Base-by-base conservation (phyloP, 2,888 invertebrate genomes). In the Neoascia interrupta region DNA sequence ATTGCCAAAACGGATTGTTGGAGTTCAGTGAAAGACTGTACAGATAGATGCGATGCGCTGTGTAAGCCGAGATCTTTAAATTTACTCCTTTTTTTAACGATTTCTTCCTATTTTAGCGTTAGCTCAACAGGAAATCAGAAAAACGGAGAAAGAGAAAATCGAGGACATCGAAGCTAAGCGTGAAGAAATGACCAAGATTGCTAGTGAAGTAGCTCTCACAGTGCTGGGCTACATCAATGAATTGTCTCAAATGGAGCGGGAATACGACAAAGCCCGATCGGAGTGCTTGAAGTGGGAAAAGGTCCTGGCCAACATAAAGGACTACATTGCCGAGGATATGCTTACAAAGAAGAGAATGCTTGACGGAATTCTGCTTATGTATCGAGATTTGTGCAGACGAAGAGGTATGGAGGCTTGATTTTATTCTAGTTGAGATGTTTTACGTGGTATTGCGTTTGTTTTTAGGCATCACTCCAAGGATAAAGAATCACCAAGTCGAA, bases 31-130 rank as follows among this genome's bases (percentile, higher is more conserved):
- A 86, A 88, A 23, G 89, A 89, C 76, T 87, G 88, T 47, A 87
- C 87, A 36, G 87, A 86, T 75, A 85, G 88, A 0, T 88, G 88
- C 63, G 89, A 89, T 84, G 89, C 88, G 0, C 54, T 89, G 26
- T 87, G 89, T 88, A 82, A n/a, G 56, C n/a, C n/a, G n/a, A n/a
- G n/a, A n/a, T n/a, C n/a, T n/a, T n/a, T n/a, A 11, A 13, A 47
- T 8, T 8, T n/a, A 8, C 16, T 36, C 18, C 10, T 5, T n/a
- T 58, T 45, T 11, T 15, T 10, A 26, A 49, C 6, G 5, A 10
- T 41, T 0, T 3, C 18, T 37, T 21, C 26, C 10, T 10, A 28
- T 68, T 72, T 3, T 18, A 89, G 89, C 87, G 87, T 79, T 88
- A 0, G 86, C 88, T 5, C 88, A 89, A 51, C 84, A 84, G 3